Base-by-base conservation (phyloP, 2,888 invertebrate species). In the Coenonympha glycerion region DNA sequence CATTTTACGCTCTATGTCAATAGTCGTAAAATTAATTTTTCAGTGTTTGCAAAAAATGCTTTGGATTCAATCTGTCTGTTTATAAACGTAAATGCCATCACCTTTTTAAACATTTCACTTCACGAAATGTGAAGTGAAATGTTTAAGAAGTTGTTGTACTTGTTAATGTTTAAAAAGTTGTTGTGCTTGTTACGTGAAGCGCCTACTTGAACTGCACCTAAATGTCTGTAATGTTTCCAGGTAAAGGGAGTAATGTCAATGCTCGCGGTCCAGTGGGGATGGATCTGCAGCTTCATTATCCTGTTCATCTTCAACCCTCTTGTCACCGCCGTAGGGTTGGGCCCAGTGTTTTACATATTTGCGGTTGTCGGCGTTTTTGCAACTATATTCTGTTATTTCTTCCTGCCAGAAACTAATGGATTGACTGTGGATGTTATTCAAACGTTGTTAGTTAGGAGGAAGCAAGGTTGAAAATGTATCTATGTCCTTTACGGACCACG, bases 401-500 rank as follows among this genome's bases (percentile, higher is more conserved):
- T 49, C 47, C 44, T 73, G 21, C 79, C 78, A 0, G 80, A 81
- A 49, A 80, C 79, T 0, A 76, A 71, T 26, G 79, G 78, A 1
- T 47, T 79, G 39, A 58, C 72, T 0, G 68, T 78, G 0, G 69
- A 76, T 41, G 71, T 64, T 5, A 76, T 80, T 31, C 79, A 79
- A 49, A 55, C 59, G 1, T 49, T 70, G 18, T 64, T 75, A 34
- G 48, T 59, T 9, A 69, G 58, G 16, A 59, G 21, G 1, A 52
- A 37, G 19, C 18, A 36, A 21, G 22, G 51, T 34, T 51, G 41
- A 48, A 9, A 5, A n/a, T 41, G 30, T 6, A 1, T 3, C 22
- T 22, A 3, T 22, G 6, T 3, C 22, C n/a, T n/a, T n/a, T n/a
- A n/a, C n/a, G n/a, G n/a, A n/a, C n/a, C n/a, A n/a, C n/a, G n/a